Evolutionary conservation across 1,140 invertebrate genomes (phyloP).

Genomic region (Apis mellifera): Amel_HAv3.1 CM009943.2:5390501-5391000

Average conservation of each 20-base stretch:
- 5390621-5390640: too few relatives aligned
- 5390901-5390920: background rate
- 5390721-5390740: conserved; percentile 56
- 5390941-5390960: conserved; percentile 33
- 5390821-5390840: conserved; percentile 79
- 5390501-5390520: conserved; percentile 63
- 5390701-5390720: conserved; percentile 10
- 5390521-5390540: background rate
- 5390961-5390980: conserved; percentile 3
- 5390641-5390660: too few relatives aligned
- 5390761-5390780: conserved; percentile 75
- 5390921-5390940: background rate
- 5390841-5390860: conserved; percentile 70
- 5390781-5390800: conserved; percentile 81
- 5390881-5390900: conserved; percentile 47
- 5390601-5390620: too few relatives aligned
- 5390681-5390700: too few relatives aligned
- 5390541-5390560: background rate
- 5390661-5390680: too few relatives aligned
- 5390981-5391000: conserved; percentile 10
- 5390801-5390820: conserved; percentile 79
- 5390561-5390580: background rate
- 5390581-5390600: background rate
- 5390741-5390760: conserved; percentile 45
- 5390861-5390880: conserved; percentile 51